A percentile compares a stretch with the other conserved stretches of the same genome.
These are phyloP conservation scores for Drosophila ercepeae DNA, from an alignment of 1,140 invertebrate species.

Conservation along the genomic window DNA sequence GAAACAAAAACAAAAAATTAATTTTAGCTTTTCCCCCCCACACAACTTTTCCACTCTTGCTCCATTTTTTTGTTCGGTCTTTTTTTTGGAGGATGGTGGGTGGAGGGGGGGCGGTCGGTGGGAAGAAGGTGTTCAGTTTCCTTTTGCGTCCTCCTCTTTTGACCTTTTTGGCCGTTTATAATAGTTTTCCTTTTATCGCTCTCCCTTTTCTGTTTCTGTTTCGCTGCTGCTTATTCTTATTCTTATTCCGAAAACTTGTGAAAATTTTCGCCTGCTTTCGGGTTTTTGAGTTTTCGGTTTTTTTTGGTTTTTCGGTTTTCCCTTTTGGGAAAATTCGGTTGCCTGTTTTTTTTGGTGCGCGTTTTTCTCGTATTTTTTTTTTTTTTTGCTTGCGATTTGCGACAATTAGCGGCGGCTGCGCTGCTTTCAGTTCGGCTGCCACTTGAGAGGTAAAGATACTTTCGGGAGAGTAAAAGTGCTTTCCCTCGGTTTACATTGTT, in stretches of 20 bases:
- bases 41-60: constrained; percentile 72
- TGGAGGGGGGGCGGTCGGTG: background rate
- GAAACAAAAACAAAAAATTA: constrained; percentile 79
- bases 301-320: background rate
- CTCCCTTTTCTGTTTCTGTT: constrained; percentile 8
- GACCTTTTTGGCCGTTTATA: constrained; percentile 50
- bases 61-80: constrained; percentile 64
- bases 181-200: constrained; percentile 41
- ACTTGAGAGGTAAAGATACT: background rate
- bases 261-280: constrained; percentile 36
- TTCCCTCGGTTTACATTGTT: constrained; percentile 26
- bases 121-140: constrained; percentile 13
- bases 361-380: constrained; percentile 20
- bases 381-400: constrained; percentile 61
- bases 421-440: constrained; percentile 60
- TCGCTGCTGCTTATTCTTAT: constrained; percentile 7
- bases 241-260: constrained; percentile 17
- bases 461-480: constrained; percentile 10
- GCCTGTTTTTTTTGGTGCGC: constrained; percentile 21
- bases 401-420: constrained; percentile 75
- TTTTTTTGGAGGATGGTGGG: constrained; percentile 10
- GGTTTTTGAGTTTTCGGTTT: too few relatives aligned
- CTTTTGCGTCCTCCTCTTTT: constrained; percentile 22
- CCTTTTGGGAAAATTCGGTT: constrained; percentile 5
- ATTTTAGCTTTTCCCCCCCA: constrained; percentile 74